Percentiles rank a stretch among this genome's conserved stretches.
These are phyloP conservation scores for Nothoprocta perdicaria DNA, from an alignment of 2,113 vertebrate genomes.

Conservation along the genomic window DNA sequence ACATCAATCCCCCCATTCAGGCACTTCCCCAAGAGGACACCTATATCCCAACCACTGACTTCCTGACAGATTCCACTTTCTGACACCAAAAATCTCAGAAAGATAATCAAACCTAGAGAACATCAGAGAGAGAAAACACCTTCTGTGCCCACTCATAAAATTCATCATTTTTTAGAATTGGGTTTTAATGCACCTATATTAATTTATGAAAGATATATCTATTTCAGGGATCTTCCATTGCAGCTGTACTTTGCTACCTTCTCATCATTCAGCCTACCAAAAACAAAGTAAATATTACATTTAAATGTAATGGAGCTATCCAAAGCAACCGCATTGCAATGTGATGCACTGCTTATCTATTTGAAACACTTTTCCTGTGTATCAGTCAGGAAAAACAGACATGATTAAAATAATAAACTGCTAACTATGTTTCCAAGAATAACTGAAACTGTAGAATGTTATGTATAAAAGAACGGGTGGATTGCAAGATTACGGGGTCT, in stretches of 20 bases:
- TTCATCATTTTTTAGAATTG: background rate
- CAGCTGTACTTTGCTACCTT: background rate
- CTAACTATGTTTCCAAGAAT: conserved; percentile 64
- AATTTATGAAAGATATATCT: background rate
- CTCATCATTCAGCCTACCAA: background rate
- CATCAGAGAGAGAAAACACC: background rate
- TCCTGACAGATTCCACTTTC: background rate
- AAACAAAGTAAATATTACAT: background rate
- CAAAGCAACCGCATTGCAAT: background rate
- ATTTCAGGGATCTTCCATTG: background rate
- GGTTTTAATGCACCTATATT: background rate
- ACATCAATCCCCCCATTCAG: background rate
- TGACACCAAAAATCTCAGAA: background rate
- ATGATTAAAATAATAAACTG: conserved; percentile 72
- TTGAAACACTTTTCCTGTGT: conserved; percentile 74
- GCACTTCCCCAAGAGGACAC: background rate
- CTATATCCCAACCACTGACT: background rate
- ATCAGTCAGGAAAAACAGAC: conserved; percentile 71
- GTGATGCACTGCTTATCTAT: conserved; percentile 74
- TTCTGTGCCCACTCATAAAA: background rate
- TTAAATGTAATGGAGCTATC: background rate
- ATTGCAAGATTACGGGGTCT: conserved; percentile 49
- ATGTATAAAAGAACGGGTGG: conserved; percentile 45
- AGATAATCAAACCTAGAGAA: background rate
- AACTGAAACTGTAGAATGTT: conserved; percentile 43